These are phyloP conservation scores for Neopipo cinnamomea DNA, from an alignment of 2,113 vertebrate genomes.

Conservation along the genomic window DNA sequence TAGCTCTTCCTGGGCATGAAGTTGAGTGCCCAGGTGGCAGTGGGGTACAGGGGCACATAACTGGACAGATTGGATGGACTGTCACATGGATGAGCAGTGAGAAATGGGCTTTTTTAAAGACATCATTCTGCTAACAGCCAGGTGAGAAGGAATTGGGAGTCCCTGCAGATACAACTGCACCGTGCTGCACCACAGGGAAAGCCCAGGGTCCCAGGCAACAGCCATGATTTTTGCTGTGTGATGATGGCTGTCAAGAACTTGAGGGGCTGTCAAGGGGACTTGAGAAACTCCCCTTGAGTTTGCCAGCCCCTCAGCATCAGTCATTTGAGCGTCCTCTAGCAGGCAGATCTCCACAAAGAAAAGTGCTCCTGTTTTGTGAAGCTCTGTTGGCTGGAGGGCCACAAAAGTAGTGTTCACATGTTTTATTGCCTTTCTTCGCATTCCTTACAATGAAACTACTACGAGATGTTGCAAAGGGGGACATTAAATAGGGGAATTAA, in stretches of 20 bases:
- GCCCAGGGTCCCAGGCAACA: background rate
- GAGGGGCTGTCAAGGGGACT: too few species aligned
- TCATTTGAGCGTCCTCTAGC: background rate
- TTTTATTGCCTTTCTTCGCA: background rate
- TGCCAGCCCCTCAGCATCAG: background rate
- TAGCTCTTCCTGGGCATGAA: background rate
- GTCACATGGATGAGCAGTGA: background rate
- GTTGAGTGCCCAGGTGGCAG: background rate
- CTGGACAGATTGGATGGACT: background rate
- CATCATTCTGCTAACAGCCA: background rate
- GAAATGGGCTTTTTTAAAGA: background rate
- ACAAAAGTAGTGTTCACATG: background rate
- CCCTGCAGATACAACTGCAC: background rate
- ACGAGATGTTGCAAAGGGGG: fast-evolving
- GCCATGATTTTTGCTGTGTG: background rate
- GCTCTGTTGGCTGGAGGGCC: background rate
- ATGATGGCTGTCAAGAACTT: background rate
- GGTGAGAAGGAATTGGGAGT: background rate
- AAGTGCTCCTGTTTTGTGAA: background rate
- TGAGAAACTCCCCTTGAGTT: background rate
- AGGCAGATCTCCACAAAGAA: background rate
- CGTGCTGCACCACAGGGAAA: background rate
- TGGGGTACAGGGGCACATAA: background rate
- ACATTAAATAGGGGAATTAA: background rate
- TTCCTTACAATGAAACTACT: background rate